Conservation (phyloP, 1,140 invertebrate genomes). For the Drosophila sp. region DNA sequence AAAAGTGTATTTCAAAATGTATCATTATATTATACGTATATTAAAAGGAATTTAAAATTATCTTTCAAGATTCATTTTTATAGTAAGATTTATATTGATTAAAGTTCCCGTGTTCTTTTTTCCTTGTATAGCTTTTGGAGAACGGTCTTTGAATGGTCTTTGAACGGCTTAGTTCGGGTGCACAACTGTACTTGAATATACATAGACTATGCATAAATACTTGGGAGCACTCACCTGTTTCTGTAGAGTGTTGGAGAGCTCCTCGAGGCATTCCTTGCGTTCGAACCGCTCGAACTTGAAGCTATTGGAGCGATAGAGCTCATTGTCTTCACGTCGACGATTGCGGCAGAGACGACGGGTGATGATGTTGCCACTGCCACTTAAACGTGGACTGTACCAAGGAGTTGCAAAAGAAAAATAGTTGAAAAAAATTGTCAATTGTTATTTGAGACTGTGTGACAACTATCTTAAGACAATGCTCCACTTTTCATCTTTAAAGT, state of each 20-base stretch:
- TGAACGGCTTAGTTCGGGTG: neutral
- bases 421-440: slow-evolving; percentile 9
- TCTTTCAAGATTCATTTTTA: too few relatives aligned
- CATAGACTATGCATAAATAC: slow-evolving; percentile 4
- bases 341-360: slow-evolving; percentile 89
- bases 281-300: slow-evolving; percentile 93
- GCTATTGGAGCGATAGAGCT: slow-evolving; percentile 92
- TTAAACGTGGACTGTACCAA: slow-evolving; percentile 61
- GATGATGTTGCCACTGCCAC: slow-evolving; percentile 84
- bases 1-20: too few relatives aligned
- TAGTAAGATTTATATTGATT: too few relatives aligned
- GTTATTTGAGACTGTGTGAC: neutral
- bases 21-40: too few relatives aligned
- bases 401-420: neutral
- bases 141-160: slow-evolving; percentile 44
- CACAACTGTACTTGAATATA: slow-evolving; percentile 5
- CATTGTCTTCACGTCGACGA: slow-evolving; percentile 90
- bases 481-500: neutral
- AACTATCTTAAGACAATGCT: neutral
- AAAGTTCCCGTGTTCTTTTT: too few relatives aligned
- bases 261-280: slow-evolving; percentile 87
- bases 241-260: slow-evolving; percentile 85
- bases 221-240: slow-evolving; percentile 85
- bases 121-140: too few relatives aligned
- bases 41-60: too few relatives aligned